These are phyloP conservation scores for Netelia fuscicornis DNA, from an alignment of 2,888 invertebrate genomes.

Conservation along the genomic window DNA sequence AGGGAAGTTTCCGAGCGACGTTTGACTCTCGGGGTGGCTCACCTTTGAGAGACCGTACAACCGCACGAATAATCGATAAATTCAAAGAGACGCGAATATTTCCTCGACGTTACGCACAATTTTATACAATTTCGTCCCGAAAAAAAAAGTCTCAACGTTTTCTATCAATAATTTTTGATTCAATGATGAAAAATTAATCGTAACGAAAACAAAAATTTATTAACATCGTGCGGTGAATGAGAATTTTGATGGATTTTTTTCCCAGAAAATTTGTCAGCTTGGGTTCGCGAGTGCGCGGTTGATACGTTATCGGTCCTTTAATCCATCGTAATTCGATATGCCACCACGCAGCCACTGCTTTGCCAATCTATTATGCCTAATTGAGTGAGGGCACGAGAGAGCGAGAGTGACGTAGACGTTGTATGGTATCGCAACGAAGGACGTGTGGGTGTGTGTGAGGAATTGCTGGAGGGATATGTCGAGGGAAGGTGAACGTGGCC, in stretches of 20 bases:
- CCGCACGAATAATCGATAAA: constrained; percentile 45
- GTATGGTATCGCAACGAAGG: no score
- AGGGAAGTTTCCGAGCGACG: not conserved
- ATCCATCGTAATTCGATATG: not conserved
- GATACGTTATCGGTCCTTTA: not conserved
- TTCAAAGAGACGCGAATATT: constrained; percentile 23
- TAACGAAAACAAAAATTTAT: no score
- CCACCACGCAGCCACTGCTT: not conserved
- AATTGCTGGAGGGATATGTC: no score
- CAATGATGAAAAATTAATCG: no score
- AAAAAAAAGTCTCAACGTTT: no score
- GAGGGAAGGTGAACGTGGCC: not conserved
- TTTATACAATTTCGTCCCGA: no score
- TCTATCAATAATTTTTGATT: no score
- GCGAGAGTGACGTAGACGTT: not conserved
- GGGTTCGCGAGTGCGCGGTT: not conserved
- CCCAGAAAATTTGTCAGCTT: not conserved
- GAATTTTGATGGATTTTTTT: no score
- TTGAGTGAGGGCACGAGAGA: constrained; percentile 11
- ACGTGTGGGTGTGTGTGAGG: no score
- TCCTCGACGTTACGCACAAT: not conserved
- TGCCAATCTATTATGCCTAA: constrained; percentile 3
- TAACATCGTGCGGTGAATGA: no score
- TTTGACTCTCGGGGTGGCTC: constrained; percentile 12
- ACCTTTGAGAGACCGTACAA: constrained; percentile 46